phyloP scores from a whole-genome alignment of 2,113 vertebrate genomes.

The Laticauda colubrina region DNA sequence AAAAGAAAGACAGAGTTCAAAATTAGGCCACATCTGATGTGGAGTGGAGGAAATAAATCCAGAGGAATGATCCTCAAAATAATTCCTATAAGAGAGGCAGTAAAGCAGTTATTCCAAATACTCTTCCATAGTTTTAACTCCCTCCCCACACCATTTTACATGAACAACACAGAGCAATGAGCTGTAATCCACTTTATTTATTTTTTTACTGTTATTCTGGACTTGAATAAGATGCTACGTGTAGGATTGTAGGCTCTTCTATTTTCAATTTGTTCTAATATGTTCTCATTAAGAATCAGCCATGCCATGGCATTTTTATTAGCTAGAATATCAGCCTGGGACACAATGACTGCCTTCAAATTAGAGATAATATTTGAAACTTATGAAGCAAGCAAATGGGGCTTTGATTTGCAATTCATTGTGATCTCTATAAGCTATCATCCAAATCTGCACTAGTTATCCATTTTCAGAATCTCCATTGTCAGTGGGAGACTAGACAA shows the following conservation, averaged over 20 bases:
- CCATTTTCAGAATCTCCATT: not conserved
- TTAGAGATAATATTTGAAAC: conserved; percentile 10
- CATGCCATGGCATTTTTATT: conserved; percentile 13
- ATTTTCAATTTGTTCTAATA: not conserved
- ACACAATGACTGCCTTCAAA: not conserved
- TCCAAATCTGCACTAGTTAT: not conserved
- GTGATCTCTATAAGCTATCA: not conserved
- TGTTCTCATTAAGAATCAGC: not conserved
- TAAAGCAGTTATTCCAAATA: not conserved
- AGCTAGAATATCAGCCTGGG: not conserved
- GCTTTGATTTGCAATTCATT: not conserved
- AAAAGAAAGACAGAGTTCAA: not conserved
- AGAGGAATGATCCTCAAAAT: not conserved
- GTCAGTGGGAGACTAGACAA: not conserved
- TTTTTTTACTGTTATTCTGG: not conserved
- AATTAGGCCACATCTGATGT: not conserved
- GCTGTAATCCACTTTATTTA: not conserved
- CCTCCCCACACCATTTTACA: not conserved
- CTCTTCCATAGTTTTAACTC: not conserved
- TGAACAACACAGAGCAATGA: not conserved
- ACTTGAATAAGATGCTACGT: not conserved
- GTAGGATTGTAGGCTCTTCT: not conserved
- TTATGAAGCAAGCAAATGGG: not conserved
- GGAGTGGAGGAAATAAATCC: not conserved
- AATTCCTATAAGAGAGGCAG: not conserved